A percentile compares a stretch with the other conserved stretches of the same genome.
phyloP scores from a whole-genome alignment of 1,140 invertebrate genomes.

The Phymorhynchus buccinoides region DNA sequence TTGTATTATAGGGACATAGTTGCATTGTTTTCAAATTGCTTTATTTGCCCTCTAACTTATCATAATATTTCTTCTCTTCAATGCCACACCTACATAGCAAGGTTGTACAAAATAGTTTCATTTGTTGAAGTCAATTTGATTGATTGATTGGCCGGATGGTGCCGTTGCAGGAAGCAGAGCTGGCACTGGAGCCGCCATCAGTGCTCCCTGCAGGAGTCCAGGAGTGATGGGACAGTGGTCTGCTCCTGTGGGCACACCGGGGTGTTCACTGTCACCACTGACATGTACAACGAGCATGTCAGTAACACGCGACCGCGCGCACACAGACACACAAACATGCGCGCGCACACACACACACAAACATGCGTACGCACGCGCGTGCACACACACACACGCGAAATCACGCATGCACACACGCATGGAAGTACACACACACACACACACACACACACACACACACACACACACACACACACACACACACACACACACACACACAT shows the following conservation, averaged over 20 bases:
- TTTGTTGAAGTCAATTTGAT: too few species aligned
- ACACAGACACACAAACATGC: neutral
- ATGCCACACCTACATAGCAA: too few species aligned
- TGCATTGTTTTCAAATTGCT: too few species aligned
- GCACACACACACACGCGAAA: neutral
- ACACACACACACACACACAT: neutral
- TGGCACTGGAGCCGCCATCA: conserved; percentile 57
- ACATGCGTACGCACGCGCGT: neutral
- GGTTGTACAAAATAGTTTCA: too few species aligned
- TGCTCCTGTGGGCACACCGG: conserved; percentile 65
- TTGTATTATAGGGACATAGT: too few species aligned
- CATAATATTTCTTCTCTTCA: too few species aligned
- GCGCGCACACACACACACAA: neutral
- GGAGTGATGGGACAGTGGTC: conserved; percentile 43
- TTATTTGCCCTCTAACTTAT: too few species aligned
- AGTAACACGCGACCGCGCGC: conserved; percentile 39
- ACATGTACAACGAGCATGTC: conserved; percentile 72
- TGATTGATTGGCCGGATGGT: neutral
- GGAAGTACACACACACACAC: too few species aligned
- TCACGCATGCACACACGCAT: too few species aligned
- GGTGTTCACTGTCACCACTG: conserved; percentile 69
- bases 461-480: too few species aligned
- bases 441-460: too few species aligned
- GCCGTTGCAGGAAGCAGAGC: conserved; percentile 41
- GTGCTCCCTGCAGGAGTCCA: conserved; percentile 50